Conservation (phyloP, 2,113 vertebrate species). For the Gulo gulo region DNA sequence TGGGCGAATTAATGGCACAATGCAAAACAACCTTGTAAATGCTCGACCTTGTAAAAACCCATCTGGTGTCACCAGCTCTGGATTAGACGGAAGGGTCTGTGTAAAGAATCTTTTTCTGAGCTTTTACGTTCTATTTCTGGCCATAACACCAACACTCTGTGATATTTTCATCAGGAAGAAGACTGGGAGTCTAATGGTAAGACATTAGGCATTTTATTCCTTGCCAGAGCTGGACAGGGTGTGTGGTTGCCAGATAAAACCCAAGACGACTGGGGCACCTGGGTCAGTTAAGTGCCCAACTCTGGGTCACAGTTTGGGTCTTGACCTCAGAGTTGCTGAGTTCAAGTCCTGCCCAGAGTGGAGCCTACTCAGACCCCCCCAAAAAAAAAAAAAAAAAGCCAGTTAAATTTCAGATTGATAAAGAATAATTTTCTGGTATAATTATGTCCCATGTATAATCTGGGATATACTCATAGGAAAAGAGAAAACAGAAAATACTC, state of each 20-base stretch:
- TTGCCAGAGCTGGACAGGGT: neutral
- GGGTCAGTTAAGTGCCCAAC: neutral
- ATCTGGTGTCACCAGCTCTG: neutral
- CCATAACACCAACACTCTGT: neutral
- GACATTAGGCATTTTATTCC: neutral
- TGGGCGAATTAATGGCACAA: neutral
- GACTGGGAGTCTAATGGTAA: neutral
- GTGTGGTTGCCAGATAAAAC: neutral
- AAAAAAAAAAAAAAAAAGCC: neutral
- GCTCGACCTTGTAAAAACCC: neutral
- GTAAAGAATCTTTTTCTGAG: neutral
- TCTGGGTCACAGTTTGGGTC: neutral
- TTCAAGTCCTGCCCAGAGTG: neutral
- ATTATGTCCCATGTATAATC: neutral
- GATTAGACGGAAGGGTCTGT: neutral
- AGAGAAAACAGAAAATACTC: neutral
- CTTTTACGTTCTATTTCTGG: neutral
- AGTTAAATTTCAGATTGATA: conserved; percentile 35
- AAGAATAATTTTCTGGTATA: neutral
- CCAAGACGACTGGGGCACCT: neutral
- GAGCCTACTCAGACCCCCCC: neutral
- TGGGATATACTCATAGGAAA: neutral
- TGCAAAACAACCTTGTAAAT: neutral
- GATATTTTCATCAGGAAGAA: conserved; percentile 37
- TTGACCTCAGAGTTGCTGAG: neutral